Percentiles rank a stretch among this genome's conserved stretches.
These are phyloP conservation scores for Hemitrygon akajei DNA, from an alignment of 2,797 vertebrate species.

Conservation along the genomic window DNA sequence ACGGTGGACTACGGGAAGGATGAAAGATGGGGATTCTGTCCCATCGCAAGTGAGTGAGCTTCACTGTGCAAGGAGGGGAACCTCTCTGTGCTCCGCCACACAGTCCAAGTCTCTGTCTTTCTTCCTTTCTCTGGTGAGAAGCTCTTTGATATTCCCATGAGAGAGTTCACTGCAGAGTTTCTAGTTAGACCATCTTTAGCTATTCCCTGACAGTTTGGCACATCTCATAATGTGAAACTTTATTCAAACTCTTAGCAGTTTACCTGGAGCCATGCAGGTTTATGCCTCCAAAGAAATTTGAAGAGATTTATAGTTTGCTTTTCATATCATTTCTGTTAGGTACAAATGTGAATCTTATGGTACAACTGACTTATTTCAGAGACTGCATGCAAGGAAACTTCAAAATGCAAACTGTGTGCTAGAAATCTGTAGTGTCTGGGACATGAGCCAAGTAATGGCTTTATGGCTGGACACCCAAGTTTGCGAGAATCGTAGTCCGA, in stretches of 20 bases:
- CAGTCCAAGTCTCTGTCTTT: neutral
- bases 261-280: neutral
- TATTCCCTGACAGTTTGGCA: neutral
- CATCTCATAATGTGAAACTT: neutral
- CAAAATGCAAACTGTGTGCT: neutral
- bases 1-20: conserved; percentile 87
- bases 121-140: neutral
- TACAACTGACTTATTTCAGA: neutral
- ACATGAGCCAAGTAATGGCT: neutral
- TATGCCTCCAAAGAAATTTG: neutral
- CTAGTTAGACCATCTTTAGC: neutral
- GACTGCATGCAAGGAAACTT: neutral
- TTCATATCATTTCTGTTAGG: neutral
- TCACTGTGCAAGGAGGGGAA: too few relatives aligned
- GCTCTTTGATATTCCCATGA: neutral
- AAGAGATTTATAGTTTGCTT: neutral
- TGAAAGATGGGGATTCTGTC: conserved; percentile 94
- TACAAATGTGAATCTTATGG: neutral
- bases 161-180: neutral
- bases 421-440: neutral
- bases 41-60: conserved; percentile 78
- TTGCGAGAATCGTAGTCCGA: neutral
- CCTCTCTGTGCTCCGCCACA: too few relatives aligned
- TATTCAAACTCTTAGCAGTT: neutral
- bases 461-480: neutral